A percentile compares a stretch with the other conserved stretches of the same genome.
Evolutionary conservation across 2,888 invertebrate genomes (phyloP).

Genomic region (Suillia variegata): DNA sequence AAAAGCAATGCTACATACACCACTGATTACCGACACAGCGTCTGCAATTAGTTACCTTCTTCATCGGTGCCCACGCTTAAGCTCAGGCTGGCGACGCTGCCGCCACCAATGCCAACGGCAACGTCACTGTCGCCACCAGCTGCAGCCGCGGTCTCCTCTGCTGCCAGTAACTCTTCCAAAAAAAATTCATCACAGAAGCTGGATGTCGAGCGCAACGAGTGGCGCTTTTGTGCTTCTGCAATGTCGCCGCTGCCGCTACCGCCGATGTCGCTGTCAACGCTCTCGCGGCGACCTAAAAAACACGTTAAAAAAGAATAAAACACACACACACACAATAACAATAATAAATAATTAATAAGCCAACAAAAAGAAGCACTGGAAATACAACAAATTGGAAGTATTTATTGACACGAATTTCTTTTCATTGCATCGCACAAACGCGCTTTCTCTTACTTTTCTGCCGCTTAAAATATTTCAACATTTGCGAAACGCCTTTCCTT

Average conservation of each 20-base stretch:
- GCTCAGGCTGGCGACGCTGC: slow-evolving; percentile 30
- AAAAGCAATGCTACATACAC: no score
- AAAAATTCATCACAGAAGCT: slow-evolving; percentile 55
- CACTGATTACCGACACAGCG: no score
- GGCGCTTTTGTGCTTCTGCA: slow-evolving; percentile 45
- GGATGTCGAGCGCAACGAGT: slow-evolving; percentile 52
- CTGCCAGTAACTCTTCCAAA: slow-evolving; percentile 39
- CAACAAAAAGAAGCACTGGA: no score
- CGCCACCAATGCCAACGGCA: slow-evolving; percentile 28
- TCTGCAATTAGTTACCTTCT: slow-evolving; percentile 38
- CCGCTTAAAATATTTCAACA: slow-evolving; percentile 53
- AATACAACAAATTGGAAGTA: no score
- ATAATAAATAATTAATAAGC: not conserved
- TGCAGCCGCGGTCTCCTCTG: slow-evolving; percentile 14
- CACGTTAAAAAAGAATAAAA: not conserved
- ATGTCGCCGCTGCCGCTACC: slow-evolving; percentile 29
- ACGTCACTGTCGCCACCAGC: slow-evolving; percentile 24
- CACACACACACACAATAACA: no score
- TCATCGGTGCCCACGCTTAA: slow-evolving; percentile 37
- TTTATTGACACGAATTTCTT: not conserved
- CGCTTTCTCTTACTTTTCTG: slow-evolving; percentile 44
- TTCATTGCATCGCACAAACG: not conserved
- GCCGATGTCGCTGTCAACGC: slow-evolving; percentile 33
- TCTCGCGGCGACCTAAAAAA: slow-evolving; percentile 40
- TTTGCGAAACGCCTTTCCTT: slow-evolving; percentile 23